Evolutionary conservation across 1,140 invertebrate genomes (phyloP).

Genomic region (Stratiolaelaps scimitus): DNA sequence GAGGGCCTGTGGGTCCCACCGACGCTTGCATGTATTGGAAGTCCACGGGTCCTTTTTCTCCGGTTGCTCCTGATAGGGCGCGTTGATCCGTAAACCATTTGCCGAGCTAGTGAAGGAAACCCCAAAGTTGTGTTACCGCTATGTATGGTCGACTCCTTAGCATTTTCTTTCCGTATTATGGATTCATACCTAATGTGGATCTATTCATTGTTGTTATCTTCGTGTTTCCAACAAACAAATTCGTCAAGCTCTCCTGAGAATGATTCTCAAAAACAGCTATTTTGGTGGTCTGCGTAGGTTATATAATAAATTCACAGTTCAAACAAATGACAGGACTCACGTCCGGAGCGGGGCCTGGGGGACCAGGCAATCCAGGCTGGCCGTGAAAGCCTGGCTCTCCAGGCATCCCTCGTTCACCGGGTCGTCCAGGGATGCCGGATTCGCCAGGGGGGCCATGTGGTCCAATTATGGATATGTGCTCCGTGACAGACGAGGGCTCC

Average conservation of each 20-base stretch:
- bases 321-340: conserved; percentile 43
- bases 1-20: conserved; percentile 56
- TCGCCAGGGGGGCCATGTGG: conserved; percentile 36
- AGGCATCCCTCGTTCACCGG: conserved; percentile 44
- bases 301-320: too few relatives aligned
- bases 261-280: too few relatives aligned
- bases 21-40: conserved; percentile 62
- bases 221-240: too few relatives aligned
- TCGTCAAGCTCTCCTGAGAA: too few relatives aligned
- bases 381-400: conserved; percentile 49
- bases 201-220: too few relatives aligned
- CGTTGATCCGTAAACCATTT: conserved; percentile 51
- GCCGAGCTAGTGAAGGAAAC: conserved; percentile 32
- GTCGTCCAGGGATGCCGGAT: conserved; percentile 48
- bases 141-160: too few relatives aligned
- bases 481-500: conserved; percentile 6
- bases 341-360: conserved; percentile 56
- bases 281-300: too few relatives aligned
- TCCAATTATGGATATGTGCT: conserved; percentile 15
- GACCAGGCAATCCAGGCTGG: conserved; percentile 46
- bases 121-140: too few relatives aligned
- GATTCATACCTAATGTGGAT: too few relatives aligned
- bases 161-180: too few relatives aligned
- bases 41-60: conserved; percentile 58
- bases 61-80: conserved; percentile 50